Percentiles rank a stretch among this genome's conserved stretches.
These are phyloP conservation scores for Venturia canescens DNA, from an alignment of 1,140 invertebrate genomes.

Conservation along the genomic window DNA sequence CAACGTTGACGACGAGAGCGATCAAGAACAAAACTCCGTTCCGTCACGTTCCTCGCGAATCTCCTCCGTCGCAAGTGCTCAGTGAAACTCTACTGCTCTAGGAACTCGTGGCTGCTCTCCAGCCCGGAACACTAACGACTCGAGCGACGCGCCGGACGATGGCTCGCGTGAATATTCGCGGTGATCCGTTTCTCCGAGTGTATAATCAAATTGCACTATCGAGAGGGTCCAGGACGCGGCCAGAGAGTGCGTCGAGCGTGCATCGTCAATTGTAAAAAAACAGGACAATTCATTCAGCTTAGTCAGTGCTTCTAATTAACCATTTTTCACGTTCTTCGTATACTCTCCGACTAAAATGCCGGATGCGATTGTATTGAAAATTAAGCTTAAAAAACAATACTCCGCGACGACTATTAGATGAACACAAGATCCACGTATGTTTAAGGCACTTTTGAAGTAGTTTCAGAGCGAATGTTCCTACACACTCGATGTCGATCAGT, in stretches of 20 bases:
- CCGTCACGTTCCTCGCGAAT: constrained; percentile 24
- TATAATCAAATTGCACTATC: neutral
- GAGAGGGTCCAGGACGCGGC: too few species aligned
- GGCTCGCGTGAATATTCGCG: too few species aligned
- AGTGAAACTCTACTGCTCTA: constrained; percentile 48
- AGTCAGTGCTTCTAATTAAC: neutral
- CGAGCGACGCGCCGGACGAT: too few species aligned
- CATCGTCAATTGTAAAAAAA: constrained; percentile 32
- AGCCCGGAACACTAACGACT: neutral
- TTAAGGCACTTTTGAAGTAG: neutral
- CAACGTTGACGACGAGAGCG: constrained; percentile 50
- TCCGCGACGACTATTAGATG: too few species aligned
- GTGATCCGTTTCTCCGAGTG: too few species aligned
- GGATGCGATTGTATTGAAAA: too few species aligned
- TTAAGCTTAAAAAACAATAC: too few species aligned
- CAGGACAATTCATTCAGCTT: neutral
- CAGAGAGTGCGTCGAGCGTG: too few species aligned
- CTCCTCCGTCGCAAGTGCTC: constrained; percentile 60
- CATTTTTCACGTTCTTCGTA: neutral
- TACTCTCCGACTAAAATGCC: neutral
- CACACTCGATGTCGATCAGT: neutral
- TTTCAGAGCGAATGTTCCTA: neutral
- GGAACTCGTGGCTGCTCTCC: neutral
- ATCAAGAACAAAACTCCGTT: constrained; percentile 36
- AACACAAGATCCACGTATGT: too few species aligned